Conservation (phyloP, 2,797 vertebrate genomes). For the Coregonus sp. region DNA sequence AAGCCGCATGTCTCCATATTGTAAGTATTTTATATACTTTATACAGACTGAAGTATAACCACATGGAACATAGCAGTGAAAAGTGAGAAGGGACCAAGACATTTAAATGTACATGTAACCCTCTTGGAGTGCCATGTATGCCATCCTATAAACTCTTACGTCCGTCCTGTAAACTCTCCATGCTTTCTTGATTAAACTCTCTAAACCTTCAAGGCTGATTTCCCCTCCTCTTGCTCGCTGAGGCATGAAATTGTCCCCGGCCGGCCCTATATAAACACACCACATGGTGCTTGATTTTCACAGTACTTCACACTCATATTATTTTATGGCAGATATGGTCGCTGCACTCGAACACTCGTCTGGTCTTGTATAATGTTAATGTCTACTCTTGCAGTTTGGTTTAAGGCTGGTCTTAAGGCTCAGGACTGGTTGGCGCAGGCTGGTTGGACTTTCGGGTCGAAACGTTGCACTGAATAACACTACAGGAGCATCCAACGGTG, state of each 20-base stretch:
- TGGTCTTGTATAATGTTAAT: constrained; percentile 17
- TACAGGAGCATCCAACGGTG: neutral
- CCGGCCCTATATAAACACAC: neutral
- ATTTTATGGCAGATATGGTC: constrained; percentile 6
- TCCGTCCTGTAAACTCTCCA: constrained; percentile 6
- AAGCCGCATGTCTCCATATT: too few species aligned
- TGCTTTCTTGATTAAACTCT: neutral
- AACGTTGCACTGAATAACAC: neutral
- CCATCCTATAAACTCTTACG: neutral
- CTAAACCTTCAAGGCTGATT: neutral
- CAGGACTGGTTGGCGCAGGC: neutral
- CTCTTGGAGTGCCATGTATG: neutral
- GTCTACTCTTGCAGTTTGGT: constrained; percentile 2
- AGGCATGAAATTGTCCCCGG: constrained; percentile 13
- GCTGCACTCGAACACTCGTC: constrained; percentile 4
- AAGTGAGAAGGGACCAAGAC: neutral
- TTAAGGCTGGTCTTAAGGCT: constrained; percentile 1
- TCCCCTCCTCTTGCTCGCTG: neutral
- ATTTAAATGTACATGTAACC: neutral
- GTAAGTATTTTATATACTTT: neutral
- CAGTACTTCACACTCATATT: constrained; percentile 7
- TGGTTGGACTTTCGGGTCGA: neutral
- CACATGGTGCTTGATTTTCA: constrained; percentile 14
- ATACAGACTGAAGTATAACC: neutral
- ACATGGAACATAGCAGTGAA: neutral